These are phyloP conservation scores for Platorchestia sp. DNA, from an alignment of 1,140 invertebrate species.

Conservation along the genomic window DNA sequence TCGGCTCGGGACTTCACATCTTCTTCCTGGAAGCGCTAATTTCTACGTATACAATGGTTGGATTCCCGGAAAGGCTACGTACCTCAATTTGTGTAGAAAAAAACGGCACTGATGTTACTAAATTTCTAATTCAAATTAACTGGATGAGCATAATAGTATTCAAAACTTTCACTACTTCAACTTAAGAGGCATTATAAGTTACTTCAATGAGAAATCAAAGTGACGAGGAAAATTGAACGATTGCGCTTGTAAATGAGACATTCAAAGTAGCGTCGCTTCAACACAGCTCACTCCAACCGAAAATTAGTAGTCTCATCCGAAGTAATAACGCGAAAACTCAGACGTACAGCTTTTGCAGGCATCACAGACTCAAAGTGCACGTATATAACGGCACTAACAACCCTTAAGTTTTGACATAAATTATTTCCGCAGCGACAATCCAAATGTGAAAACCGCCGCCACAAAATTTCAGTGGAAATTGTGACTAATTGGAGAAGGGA, in stretches of 20 bases:
- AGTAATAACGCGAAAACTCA: neutral
- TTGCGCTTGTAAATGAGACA: neutral
- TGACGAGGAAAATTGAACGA: no score
- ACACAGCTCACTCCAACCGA: neutral
- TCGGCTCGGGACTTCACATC: no score
- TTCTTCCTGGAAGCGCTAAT: no score
- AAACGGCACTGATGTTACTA: no score
- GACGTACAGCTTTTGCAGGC: neutral
- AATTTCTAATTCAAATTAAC: no score
- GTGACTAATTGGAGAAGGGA: slow-evolving; percentile 45
- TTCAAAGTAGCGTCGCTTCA: neutral
- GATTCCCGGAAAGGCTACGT: no score
- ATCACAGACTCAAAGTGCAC: neutral
- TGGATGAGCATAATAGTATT: no score
- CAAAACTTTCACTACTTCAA: no score
- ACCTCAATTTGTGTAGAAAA: no score
- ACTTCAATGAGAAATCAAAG: no score
- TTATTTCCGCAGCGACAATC: neutral
- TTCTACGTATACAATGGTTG: no score
- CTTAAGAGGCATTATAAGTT: no score
- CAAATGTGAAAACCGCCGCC: neutral
- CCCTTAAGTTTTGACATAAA: neutral
- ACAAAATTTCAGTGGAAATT: slow-evolving; percentile 20
- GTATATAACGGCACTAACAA: neutral
- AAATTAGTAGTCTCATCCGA: neutral